Conservation (phyloP, 2,888 invertebrate species). For the Prosopocoilus inquinatus region DNA sequence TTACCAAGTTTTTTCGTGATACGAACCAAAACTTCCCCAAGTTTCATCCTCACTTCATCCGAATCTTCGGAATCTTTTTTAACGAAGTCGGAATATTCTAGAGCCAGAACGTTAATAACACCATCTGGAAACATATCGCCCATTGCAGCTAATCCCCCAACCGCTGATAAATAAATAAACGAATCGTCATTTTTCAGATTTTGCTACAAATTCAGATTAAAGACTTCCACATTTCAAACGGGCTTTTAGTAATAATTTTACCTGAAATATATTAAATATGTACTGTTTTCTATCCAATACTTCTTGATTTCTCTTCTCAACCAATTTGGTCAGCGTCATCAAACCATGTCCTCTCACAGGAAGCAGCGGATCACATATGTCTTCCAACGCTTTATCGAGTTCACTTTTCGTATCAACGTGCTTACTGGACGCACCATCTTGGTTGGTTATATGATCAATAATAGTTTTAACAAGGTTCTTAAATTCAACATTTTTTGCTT, state of each 20-base stretch:
- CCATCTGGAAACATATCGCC: slow-evolving; percentile 65
- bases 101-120: slow-evolving; percentile 65
- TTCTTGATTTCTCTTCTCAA: slow-evolving; percentile 63
- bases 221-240: slow-evolving; percentile 2
- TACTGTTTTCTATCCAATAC: slow-evolving; percentile 64
- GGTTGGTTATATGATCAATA: slow-evolving; percentile 6
- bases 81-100: slow-evolving; percentile 57
- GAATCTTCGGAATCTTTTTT: slow-evolving; percentile 47
- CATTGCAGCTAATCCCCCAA: slow-evolving; percentile 72
- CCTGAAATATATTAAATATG: slow-evolving; percentile 71
- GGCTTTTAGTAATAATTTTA: slow-evolving; percentile 40
- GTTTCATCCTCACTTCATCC: slow-evolving; percentile 67
- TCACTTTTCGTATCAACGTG: slow-evolving; percentile 45
- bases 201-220: slow-evolving; percentile 56
- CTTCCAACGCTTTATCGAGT: slow-evolving; percentile 63
- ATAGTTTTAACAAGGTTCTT: slow-evolving; percentile 32
- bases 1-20: slow-evolving; percentile 69
- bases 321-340: slow-evolving; percentile 68
- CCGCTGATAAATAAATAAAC: slow-evolving; percentile 76
- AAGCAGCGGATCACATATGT: slow-evolving; percentile 68
- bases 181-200: slow-evolving; percentile 76
- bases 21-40: slow-evolving; percentile 78
- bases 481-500: slow-evolving; percentile 38
- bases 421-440: background rate
- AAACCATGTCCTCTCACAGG: slow-evolving; percentile 83